phyloP scores from a whole-genome alignment of 2,797 vertebrate genomes.

The Sebastes melanostomus region DNA sequence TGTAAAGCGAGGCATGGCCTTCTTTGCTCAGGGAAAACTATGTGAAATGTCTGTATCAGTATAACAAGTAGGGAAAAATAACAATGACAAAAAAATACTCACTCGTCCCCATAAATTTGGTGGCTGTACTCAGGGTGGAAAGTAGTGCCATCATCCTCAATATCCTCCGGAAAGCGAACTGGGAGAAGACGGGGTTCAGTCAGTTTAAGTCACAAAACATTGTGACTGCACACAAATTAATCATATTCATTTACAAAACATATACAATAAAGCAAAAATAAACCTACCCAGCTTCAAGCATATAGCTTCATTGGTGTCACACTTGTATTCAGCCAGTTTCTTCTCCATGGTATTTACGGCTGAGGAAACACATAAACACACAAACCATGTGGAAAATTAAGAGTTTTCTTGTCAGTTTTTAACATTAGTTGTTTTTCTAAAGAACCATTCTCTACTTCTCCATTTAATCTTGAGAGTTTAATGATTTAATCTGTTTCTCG shows the following conservation, averaged over 20 bases:
- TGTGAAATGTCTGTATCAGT: not conserved
- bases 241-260: not conserved
- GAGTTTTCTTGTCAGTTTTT: not conserved
- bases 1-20: not conserved
- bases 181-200: not conserved
- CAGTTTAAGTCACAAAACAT: not conserved
- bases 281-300: conserved; percentile 93
- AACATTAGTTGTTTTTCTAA: not conserved
- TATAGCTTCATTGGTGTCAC: conserved; percentile 97
- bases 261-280: not conserved
- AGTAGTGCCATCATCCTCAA: conserved; percentile 93
- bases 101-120: conserved; percentile 97
- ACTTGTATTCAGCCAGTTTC: conserved; percentile 97
- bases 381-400: not conserved
- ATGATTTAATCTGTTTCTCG: not conserved
- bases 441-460: not conserved
- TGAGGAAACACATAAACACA: conserved; percentile 56
- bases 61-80: not conserved
- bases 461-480: not conserved
- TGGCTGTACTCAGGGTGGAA: conserved; percentile 98
- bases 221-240: not conserved
- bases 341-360: conserved; percentile 94
- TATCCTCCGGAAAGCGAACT: conserved; percentile 95
- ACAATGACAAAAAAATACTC: conserved; percentile 72
- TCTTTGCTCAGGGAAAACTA: not conserved